Percentiles rank a stretch among this genome's conserved stretches.
Evolutionary conservation across 2,113 vertebrate genomes (phyloP).

Genomic region (Xenopus laevis): DNA sequence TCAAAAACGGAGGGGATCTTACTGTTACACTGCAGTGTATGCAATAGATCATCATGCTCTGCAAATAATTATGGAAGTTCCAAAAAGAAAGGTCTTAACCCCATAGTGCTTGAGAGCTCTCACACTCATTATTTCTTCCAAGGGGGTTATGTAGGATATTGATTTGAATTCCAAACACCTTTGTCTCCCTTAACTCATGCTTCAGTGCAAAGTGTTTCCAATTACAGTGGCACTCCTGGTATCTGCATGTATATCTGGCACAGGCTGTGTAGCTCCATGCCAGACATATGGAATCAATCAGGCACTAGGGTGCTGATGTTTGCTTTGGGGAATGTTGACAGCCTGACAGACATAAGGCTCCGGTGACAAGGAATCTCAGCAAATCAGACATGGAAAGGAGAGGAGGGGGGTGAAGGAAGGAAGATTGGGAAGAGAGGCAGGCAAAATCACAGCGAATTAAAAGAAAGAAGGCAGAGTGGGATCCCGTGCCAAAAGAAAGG

Average conservation of each 20-base stretch:
- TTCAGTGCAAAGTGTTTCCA: slow-evolving; percentile 58
- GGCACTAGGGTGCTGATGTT: slow-evolving; percentile 69
- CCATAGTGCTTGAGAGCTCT: background rate
- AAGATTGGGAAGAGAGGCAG: slow-evolving; percentile 38
- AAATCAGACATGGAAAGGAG: slow-evolving; percentile 56
- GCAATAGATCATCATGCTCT: slow-evolving; percentile 1
- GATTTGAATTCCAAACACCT: slow-evolving; percentile 46
- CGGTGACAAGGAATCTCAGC: slow-evolving; percentile 71
- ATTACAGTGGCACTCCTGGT: slow-evolving; percentile 66
- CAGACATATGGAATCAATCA: slow-evolving; percentile 80
- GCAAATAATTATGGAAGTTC: background rate
- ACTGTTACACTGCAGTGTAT: background rate
- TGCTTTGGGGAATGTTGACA: slow-evolving; percentile 76
- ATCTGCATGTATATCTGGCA: slow-evolving; percentile 59
- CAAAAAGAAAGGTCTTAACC: background rate
- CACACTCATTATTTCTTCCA: slow-evolving; percentile 40
- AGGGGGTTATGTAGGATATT: slow-evolving; percentile 20
- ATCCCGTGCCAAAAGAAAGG: slow-evolving; percentile 23
- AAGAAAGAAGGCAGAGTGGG: slow-evolving; percentile 10
- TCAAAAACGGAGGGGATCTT: too few relatives aligned
- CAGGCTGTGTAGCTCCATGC: slow-evolving; percentile 55
- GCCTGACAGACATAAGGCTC: slow-evolving; percentile 71
- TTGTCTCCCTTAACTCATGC: background rate
- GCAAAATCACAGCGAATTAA: background rate
- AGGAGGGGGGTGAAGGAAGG: slow-evolving; percentile 49